Evolutionary conservation across 2,113 vertebrate genomes (phyloP).

Genomic region (Cisticola juncidis): DNA sequence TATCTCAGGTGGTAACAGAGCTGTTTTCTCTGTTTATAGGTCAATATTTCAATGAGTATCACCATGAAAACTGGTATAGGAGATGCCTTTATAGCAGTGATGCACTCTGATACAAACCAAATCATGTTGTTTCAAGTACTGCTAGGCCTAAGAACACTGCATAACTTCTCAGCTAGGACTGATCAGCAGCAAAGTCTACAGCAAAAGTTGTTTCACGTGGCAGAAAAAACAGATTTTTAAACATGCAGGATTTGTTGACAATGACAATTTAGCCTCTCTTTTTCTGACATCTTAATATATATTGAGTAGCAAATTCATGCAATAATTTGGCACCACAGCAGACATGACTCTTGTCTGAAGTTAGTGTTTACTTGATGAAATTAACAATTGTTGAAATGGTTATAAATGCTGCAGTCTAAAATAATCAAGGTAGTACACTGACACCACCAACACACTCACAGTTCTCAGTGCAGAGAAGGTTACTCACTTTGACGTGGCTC

Average conservation of each 20-base stretch:
- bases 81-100: neutral
- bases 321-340: neutral
- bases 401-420: neutral
- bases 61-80: neutral
- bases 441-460: neutral
- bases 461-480: neutral
- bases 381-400: neutral
- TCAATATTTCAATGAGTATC: neutral
- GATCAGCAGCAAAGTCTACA: neutral
- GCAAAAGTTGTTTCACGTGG: neutral
- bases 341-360: neutral
- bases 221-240: neutral
- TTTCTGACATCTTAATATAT: neutral
- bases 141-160: neutral
- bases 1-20: neutral
- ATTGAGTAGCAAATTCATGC: neutral
- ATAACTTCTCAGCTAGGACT: neutral
- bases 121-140: neutral
- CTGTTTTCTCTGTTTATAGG: neutral
- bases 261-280: neutral
- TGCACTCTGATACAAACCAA: neutral
- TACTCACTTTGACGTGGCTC: slow-evolving; percentile 93
- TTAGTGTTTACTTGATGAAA: neutral
- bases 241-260: neutral
- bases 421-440: neutral